Evolutionary conservation across 1,140 invertebrate genomes (phyloP), one percentile per base, ranked within the genome.

Genomic region (Cyrtorhinus lividipennis): DNA sequence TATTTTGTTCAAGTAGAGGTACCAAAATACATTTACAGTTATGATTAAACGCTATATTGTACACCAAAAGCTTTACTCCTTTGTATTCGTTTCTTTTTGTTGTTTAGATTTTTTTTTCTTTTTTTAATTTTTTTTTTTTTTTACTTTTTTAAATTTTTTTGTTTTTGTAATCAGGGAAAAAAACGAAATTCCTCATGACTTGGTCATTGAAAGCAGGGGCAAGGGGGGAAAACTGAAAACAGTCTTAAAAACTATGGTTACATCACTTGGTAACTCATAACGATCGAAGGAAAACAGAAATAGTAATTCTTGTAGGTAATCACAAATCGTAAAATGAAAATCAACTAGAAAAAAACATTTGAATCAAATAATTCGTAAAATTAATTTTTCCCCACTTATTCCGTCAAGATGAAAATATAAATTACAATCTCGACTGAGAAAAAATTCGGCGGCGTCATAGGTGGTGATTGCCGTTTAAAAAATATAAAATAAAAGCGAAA

Each of bases 171-270:
- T n/a, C n/a, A n/a, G n/a, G n/a, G n/a, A n/a, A 44, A 44, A 44
- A 8, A 44, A 57, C 56, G n/a, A 59, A 26, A 15, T 12, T 25
- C 22, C 22, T 18, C 25, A 59, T 30, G 58, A 59, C 58, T 59
- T 59, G 58, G 58, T 59, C 58, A 24, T 59, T 30, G n/a, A 26
- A 15, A 10, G 38, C 8, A 20, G 48, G 48, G 20, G 48, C 48
- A 5, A 53, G 48, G 48, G 38, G 38, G 20, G 3, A 59, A 57
- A 18, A 8, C n/a, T 30, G 38, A 44, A 59, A 59, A 59, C 58
- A 59, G 58, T 59, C 58, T 59, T 59, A 59, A 59, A 59, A 59
- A 59, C 24, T 27, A 27, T 59, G 27, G 58, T 59, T 59, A 59
- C 58, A 18, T 57, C 15, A n/a, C 48, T 56, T 65, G 13, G 61